phyloP scores from a whole-genome alignment of 2,113 vertebrate genomes.

The Elgaria multicarinata region DNA sequence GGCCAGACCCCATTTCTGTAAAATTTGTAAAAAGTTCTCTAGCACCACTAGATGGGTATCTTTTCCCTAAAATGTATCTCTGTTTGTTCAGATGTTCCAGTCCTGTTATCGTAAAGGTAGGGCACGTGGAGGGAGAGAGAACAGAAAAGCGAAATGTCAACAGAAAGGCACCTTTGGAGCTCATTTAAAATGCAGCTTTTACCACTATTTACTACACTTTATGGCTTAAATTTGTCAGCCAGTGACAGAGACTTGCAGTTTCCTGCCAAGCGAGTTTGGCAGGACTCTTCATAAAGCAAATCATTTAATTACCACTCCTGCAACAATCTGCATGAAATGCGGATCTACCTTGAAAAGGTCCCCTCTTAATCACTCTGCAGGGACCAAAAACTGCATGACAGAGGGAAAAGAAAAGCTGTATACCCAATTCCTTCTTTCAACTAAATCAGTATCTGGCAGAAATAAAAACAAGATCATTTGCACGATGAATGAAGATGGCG shows the following conservation, averaged over 20 bases:
- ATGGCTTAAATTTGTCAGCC: not conserved
- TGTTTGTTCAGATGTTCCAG: not conserved
- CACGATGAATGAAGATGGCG: not conserved
- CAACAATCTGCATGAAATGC: not conserved
- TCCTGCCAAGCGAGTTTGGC: not conserved
- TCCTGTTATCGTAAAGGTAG: not conserved
- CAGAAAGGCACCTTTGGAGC: not conserved
- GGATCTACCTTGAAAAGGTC: not conserved
- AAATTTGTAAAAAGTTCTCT: not conserved
- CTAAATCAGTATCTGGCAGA: not conserved
- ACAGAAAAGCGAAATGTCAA: not conserved
- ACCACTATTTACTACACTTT: not conserved
- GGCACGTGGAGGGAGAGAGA: not conserved
- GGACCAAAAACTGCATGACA: not conserved
- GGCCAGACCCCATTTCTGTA: not conserved
- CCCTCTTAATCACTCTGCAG: not conserved
- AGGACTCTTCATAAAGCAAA: constrained; percentile 14
- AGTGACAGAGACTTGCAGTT: not conserved
- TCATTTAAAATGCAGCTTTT: rapidly evolving
- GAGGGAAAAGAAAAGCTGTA: not conserved
- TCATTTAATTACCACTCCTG: not conserved
- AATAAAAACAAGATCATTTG: not conserved
- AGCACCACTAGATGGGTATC: not conserved
- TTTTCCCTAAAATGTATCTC: not conserved
- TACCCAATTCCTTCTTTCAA: not conserved